These are phyloP conservation scores for Sesamia nonagrioides DNA, from an alignment of 1,140 invertebrate genomes.

Conservation along the genomic window DNA sequence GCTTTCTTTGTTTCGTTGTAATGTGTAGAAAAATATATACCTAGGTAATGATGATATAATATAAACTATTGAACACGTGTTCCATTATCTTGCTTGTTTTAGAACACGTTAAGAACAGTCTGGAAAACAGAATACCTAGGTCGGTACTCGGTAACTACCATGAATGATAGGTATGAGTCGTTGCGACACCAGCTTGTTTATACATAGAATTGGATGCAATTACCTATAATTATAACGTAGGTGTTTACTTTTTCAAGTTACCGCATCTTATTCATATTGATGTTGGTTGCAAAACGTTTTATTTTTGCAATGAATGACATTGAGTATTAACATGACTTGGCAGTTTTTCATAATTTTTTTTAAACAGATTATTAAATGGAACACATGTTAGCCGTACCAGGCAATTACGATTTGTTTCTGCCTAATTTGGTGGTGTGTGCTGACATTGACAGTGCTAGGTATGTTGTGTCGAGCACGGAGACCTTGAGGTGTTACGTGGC, in stretches of 20 bases:
- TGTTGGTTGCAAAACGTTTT: neutral
- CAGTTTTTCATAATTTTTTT: neutral
- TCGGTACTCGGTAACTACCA: neutral
- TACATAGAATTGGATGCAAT: conserved; percentile 7
- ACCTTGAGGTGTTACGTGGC: conserved; percentile 50
- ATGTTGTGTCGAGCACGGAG: conserved; percentile 47
- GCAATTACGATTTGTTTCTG: neutral
- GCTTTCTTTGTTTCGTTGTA: too few species aligned
- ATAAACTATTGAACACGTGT: neutral
- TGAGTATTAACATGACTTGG: neutral
- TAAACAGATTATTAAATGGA: neutral
- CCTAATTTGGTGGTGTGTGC: neutral
- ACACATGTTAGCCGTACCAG: neutral
- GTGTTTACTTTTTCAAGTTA: neutral
- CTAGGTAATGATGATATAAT: neutral
- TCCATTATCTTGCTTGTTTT: neutral
- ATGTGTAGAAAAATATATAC: too few species aligned
- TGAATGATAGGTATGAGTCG: neutral
- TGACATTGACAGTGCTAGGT: neutral
- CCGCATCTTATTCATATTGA: conserved; percentile 23
- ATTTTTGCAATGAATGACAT: neutral
- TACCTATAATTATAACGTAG: neutral
- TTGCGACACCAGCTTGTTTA: neutral
- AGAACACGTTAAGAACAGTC: conserved; percentile 2
- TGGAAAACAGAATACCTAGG: neutral